These are phyloP conservation scores for Aldabrachelys gigantea DNA, from an alignment of 2,113 vertebrate genomes.

Conservation along the genomic window DNA sequence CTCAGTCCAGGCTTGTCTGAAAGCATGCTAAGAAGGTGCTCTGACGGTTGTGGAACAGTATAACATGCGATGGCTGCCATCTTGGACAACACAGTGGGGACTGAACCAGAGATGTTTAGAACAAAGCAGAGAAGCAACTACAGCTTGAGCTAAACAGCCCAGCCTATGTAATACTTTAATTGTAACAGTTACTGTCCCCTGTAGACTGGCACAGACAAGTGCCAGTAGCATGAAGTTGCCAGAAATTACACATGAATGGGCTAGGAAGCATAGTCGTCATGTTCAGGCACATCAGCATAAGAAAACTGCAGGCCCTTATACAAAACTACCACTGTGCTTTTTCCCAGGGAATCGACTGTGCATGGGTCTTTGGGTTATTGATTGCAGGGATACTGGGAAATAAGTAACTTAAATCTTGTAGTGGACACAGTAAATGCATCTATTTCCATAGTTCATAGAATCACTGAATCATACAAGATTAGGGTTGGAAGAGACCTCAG, in stretches of 20 bases:
- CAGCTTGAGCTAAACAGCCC: neutral
- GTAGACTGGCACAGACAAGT: neutral
- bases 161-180: neutral
- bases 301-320: neutral
- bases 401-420: neutral
- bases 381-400: neutral
- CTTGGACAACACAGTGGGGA: neutral
- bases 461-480: too few relatives aligned
- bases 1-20: neutral
- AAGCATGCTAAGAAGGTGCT: neutral
- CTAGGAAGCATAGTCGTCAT: accelerated
- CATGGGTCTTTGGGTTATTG: accelerated
- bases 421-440: neutral
- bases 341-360: neutral
- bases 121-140: neutral
- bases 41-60: neutral
- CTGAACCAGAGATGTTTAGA: accelerated
- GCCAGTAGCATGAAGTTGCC: neutral
- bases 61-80: neutral
- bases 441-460: too few relatives aligned
- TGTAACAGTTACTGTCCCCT: neutral
- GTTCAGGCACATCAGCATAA: neutral
- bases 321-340: neutral
- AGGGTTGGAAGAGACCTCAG: too few relatives aligned
- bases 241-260: neutral